Percentiles rank a stretch among this genome's conserved stretches.
phyloP scores from a whole-genome alignment of 2,113 vertebrate genomes.

The Dicaeum eximium region DNA sequence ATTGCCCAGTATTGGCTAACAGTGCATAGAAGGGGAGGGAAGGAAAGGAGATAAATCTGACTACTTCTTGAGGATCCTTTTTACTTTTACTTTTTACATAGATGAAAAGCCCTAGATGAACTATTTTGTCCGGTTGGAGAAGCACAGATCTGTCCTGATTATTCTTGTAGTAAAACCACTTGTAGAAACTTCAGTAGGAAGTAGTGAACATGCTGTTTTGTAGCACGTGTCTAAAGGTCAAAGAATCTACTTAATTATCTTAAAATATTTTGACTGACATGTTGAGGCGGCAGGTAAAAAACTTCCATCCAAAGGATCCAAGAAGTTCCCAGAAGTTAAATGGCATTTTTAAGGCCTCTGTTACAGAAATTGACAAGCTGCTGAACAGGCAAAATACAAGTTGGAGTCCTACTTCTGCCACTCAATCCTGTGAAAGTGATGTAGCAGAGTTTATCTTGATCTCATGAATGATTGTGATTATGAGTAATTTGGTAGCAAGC shows the following conservation, averaged over 20 bases:
- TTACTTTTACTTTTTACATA: not conserved
- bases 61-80: not conserved
- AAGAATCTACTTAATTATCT: not conserved
- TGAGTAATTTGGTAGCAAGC: not conserved
- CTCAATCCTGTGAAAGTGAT: not conserved
- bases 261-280: not conserved
- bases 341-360: not conserved
- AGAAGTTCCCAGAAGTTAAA: not conserved
- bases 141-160: not conserved
- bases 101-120: not conserved
- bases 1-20: not conserved
- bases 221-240: not conserved
- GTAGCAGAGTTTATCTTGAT: not conserved
- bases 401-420: not conserved
- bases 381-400: not conserved
- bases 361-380: not conserved
- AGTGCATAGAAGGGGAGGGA: not conserved
- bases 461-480: not conserved
- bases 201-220: not conserved
- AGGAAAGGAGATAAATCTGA: not conserved
- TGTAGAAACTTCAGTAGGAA: not conserved
- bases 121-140: not conserved
- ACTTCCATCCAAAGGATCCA: not conserved
- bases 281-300: not conserved
- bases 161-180: not conserved